Evolutionary conservation across 2,797 vertebrate species (phyloP), one percentile per base, ranked within the genome.

Genomic region (Chaetophractus vellerosus): DNA sequence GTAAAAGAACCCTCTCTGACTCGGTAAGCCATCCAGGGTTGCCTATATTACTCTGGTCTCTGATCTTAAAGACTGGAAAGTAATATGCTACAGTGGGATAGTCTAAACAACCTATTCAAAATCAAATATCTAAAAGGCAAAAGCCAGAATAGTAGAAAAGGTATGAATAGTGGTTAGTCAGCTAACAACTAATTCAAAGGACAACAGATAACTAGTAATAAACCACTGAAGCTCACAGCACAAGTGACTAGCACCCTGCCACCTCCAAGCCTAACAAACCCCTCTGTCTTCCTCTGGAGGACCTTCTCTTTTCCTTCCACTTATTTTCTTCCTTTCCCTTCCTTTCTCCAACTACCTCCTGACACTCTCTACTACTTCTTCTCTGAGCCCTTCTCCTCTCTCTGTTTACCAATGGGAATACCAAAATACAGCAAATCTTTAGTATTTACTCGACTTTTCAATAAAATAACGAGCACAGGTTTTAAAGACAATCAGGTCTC

Each of bases 401-500:
- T 81, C 82, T 93, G 59, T 79, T 74, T 63, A 88, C 4, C 48
- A 81, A 45, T 36, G 19, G 79, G 50, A 91, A 86, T 31, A 71
- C 0, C 92, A 16, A 86, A 86, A 48, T 92, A 85, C 85, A 86
- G 72, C 12, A 28, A 89, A 57, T 9, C 38, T 88, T 89, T 52
- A 55, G 19, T 76, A 68, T 41, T 76, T 91, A 81, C 38, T 76
- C 57, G 23, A 80, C 31, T 88, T 92, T 90, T 82, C 68, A 45
- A 66, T 63, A 84, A 88, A 84, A 75, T 61, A 87, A 55, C 28
- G 38, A 94, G 59, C 12, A 71, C 1, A 45, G 2, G 9, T 81
- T 61, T 95, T 91, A 89, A 93, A 57, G 33, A 83, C 83, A 85
- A 83, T 61, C 33, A 74, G 61, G 76, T 82, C 55, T 93, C 15